A percentile compares a stretch with the other conserved stretches of the same genome.
phyloP scores from a whole-genome alignment of 1,140 invertebrate species.

The Chrysomallon squamiferum region DNA sequence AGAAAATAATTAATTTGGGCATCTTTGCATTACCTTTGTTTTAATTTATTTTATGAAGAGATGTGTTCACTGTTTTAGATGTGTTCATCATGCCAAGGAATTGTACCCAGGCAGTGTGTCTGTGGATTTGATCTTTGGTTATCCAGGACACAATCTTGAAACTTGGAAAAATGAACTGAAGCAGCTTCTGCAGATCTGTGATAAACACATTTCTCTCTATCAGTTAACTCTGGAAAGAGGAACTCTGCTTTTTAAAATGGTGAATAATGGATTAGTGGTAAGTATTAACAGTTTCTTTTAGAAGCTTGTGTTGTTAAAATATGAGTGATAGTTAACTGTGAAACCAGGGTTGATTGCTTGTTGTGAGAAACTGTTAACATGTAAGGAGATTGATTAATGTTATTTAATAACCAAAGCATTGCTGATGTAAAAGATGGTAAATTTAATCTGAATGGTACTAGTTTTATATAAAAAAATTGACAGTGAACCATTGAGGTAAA shows the following conservation, averaged over 20 bases:
- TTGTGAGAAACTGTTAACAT: background rate
- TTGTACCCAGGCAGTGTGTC: slow-evolving; percentile 46
- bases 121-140: slow-evolving; percentile 59
- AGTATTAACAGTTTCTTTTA: background rate
- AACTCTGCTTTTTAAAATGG: slow-evolving; percentile 47
- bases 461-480: no score
- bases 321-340: background rate
- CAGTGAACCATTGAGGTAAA: no score
- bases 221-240: slow-evolving; percentile 59
- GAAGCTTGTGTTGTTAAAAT: background rate
- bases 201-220: slow-evolving; percentile 58
- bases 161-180: slow-evolving; percentile 42
- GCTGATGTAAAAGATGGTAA: no score
- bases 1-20: no score
- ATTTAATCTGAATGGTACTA: no score
- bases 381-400: background rate
- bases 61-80: no score
- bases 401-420: no score
- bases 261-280: slow-evolving; percentile 27
- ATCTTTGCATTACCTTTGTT: no score
- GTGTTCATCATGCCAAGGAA: slow-evolving; percentile 33
- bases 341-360: background rate
- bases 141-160: slow-evolving; percentile 44
- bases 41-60: no score
- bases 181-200: slow-evolving; percentile 38